Evolutionary conservation across 2,888 invertebrate genomes (phyloP).

Genomic region (Myopa tessellatipennis): DNA sequence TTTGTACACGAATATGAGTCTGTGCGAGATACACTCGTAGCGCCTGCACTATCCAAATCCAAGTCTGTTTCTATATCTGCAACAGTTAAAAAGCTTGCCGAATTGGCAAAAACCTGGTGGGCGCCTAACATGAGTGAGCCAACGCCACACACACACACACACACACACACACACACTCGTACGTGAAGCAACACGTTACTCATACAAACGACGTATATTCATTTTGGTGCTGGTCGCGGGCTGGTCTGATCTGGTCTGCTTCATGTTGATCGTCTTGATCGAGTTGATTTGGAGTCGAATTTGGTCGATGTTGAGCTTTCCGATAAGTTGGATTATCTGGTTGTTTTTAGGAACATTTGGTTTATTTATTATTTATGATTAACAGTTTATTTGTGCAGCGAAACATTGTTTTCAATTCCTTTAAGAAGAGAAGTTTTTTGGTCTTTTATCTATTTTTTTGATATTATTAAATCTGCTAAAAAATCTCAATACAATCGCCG

Average conservation of each 20-base stretch:
- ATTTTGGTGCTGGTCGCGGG: background rate
- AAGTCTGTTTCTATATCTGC: slow-evolving; percentile 1
- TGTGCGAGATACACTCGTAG: slow-evolving; percentile 7
- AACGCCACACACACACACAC: background rate
- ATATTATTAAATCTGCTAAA: too few relatives aligned
- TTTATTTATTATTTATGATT: too few relatives aligned
- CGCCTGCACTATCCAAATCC: background rate
- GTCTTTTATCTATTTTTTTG: too few relatives aligned
- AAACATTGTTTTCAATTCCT: too few relatives aligned
- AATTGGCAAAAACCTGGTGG: slow-evolving; percentile 14
- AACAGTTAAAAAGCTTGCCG: background rate
- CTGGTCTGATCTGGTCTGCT: background rate
- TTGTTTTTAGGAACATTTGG: too few relatives aligned
- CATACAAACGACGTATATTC: background rate
- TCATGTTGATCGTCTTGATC: background rate
- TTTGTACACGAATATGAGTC: background rate
- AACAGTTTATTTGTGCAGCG: too few relatives aligned
- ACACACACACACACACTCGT: background rate
- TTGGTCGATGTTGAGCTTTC: background rate
- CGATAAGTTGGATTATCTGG: too few relatives aligned
- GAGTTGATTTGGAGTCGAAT: background rate
- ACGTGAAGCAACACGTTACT: background rate
- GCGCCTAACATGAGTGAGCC: slow-evolving; percentile 5
- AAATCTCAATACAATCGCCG: too few relatives aligned
- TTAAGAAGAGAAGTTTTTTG: too few relatives aligned